Evolutionary conservation across 2,888 invertebrate species (phyloP).

Genomic region (Pseudanteris insignis): DNA sequence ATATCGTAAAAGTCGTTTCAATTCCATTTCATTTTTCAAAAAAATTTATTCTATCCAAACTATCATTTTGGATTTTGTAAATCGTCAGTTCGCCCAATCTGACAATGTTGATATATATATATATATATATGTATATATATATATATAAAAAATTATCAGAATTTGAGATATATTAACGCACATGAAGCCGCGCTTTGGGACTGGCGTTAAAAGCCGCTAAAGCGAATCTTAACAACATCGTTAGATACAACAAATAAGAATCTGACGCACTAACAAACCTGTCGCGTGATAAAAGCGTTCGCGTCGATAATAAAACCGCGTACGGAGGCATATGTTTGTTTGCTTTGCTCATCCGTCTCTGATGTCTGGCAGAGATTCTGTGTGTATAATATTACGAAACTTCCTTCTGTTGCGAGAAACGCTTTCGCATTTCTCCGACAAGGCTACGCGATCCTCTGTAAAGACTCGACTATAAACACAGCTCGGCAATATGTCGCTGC

Average conservation of each 20-base stretch:
- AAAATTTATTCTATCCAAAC: no score
- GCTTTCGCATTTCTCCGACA: conserved; percentile 56
- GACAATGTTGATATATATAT: no score
- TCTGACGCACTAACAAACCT: conserved; percentile 35
- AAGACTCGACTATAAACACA: background rate
- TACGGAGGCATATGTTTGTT: conserved; percentile 47
- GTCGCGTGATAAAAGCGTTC: conserved; percentile 47
- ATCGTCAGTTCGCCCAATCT: no score
- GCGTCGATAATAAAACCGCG: conserved; percentile 49
- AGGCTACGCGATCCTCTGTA: conserved; percentile 33
- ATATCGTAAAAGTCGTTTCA: no score
- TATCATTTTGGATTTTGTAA: no score
- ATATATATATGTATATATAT: no score
- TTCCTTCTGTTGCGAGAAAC: conserved; percentile 46
- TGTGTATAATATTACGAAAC: conserved; percentile 7
- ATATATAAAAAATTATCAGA: no score
- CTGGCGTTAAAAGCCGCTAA: conserved; percentile 23
- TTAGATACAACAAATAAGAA: conserved; percentile 28
- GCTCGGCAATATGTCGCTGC: no score
- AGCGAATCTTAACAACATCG: conserved; percentile 30
- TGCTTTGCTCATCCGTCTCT: conserved; percentile 46
- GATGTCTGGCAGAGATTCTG: conserved; percentile 45
- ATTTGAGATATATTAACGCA: no score
- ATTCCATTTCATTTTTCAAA: no score
- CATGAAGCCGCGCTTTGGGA: no score